Conservation (phyloP, 2,113 vertebrate species). For the Corythaeola cristata region DNA sequence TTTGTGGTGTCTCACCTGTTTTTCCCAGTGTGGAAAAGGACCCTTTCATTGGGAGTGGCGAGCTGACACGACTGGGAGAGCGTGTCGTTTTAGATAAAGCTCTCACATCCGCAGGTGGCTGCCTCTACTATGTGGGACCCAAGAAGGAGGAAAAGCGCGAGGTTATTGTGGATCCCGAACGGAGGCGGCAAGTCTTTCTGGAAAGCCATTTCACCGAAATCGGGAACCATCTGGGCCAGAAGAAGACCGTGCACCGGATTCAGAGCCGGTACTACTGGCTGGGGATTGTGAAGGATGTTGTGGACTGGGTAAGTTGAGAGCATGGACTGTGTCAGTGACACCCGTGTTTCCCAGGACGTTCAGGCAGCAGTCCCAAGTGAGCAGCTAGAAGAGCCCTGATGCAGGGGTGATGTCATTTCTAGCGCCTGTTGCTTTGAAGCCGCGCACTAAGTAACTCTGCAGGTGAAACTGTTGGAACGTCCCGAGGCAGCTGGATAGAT, state of each 20-base stretch:
- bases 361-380: background rate
- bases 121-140: constrained; percentile 88
- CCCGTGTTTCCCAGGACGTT: background rate
- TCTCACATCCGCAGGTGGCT: constrained; percentile 69
- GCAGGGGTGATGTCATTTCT: background rate
- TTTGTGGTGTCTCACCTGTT: background rate
- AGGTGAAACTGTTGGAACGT: background rate
- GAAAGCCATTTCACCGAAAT: constrained; percentile 88
- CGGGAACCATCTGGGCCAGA: constrained; percentile 89
- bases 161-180: constrained; percentile 85
- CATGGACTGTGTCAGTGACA: background rate
- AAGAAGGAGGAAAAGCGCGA: constrained; percentile 90
- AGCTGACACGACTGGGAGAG: background rate
- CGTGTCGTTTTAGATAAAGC: background rate
- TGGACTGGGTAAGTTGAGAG: constrained; percentile 84
- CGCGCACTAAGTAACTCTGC: background rate
- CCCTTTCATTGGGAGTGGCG: background rate
- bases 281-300: constrained; percentile 90
- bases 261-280: constrained; percentile 93
- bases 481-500: background rate
- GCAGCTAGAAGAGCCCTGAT: background rate
- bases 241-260: constrained; percentile 89
- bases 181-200: constrained; percentile 85
- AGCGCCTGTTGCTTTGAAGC: background rate
- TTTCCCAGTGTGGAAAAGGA: background rate